These are phyloP conservation scores for Typhlomys cinereus DNA, from an alignment of 2,113 vertebrate species.

Conservation along the genomic window DNA sequence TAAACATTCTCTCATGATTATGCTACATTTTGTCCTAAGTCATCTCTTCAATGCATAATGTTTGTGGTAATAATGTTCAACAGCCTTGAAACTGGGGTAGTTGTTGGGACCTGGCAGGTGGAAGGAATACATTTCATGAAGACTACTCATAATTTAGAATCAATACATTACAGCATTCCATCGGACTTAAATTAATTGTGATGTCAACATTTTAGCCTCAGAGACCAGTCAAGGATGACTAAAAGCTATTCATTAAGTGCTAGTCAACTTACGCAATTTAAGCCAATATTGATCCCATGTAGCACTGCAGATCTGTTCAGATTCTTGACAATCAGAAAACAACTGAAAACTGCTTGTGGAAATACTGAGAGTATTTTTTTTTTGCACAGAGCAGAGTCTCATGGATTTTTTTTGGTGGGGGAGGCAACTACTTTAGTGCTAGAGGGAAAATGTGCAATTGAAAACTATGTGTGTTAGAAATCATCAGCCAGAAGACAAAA, in stretches of 20 bases:
- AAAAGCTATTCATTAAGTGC: slow-evolving; percentile 36
- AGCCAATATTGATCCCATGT: neutral
- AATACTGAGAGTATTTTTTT: too few species aligned
- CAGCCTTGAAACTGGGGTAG: neutral
- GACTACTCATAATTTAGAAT: neutral
- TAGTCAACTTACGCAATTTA: neutral
- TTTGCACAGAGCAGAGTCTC: neutral
- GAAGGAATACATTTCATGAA: neutral
- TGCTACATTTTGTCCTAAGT: neutral
- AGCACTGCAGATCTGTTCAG: neutral
- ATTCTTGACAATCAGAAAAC: neutral
- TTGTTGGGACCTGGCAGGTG: neutral
- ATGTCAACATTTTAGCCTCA: slow-evolving; percentile 1
- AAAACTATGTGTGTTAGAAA: neutral
- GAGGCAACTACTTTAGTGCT: neutral
- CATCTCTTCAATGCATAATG: too few species aligned
- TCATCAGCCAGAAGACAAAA: neutral
- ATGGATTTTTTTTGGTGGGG: neutral
- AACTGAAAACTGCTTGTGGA: too few species aligned
- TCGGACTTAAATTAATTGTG: neutral
- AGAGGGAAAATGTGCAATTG: neutral
- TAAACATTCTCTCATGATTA: neutral
- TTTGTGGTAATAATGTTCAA: too few species aligned
- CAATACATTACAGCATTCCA: slow-evolving; percentile 21
- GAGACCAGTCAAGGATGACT: neutral